phyloP scores from a whole-genome alignment of 2,888 invertebrate species.

The Gymnosoma rotundatum region DNA sequence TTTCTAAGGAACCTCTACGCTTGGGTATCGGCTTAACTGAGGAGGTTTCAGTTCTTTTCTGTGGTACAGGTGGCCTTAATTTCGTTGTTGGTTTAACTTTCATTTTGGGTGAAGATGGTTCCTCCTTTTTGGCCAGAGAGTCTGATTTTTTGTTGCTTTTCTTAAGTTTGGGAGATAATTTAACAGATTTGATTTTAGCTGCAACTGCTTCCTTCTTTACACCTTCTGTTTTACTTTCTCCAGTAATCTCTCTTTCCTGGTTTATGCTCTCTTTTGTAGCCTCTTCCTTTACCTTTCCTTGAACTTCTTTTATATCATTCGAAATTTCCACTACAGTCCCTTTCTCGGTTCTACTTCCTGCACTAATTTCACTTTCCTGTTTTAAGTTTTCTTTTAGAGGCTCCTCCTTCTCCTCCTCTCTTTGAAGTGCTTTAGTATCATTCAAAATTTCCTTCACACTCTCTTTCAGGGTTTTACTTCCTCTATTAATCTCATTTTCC shows the following conservation, averaged over 20 bases:
- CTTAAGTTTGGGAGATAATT: constrained; percentile 67
- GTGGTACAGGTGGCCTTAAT: constrained; percentile 75
- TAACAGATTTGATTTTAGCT: constrained; percentile 34
- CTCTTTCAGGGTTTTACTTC: no score
- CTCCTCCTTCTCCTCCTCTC: no score
- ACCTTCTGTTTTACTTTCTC: neutral
- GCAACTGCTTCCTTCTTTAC: neutral
- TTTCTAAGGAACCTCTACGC: constrained; percentile 69
- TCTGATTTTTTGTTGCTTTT: constrained; percentile 48
- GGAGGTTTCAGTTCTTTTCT: constrained; percentile 74
- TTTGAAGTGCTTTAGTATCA: no score
- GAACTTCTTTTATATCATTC: no score
- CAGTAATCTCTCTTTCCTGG: neutral
- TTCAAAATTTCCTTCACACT: no score
- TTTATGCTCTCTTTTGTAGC: neutral
- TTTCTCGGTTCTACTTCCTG: no score
- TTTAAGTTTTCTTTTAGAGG: no score
- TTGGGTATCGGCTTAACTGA: constrained; percentile 73
- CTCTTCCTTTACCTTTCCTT: no score
- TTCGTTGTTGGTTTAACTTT: constrained; percentile 48
- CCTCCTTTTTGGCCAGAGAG: constrained; percentile 9
- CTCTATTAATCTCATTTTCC: no score
- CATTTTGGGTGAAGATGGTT: constrained; percentile 52
- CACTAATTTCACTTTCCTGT: no score
- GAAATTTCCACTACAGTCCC: no score